Evolutionary conservation across 2,113 vertebrate species (phyloP).

Genomic region (Rattus rattus): DNA sequence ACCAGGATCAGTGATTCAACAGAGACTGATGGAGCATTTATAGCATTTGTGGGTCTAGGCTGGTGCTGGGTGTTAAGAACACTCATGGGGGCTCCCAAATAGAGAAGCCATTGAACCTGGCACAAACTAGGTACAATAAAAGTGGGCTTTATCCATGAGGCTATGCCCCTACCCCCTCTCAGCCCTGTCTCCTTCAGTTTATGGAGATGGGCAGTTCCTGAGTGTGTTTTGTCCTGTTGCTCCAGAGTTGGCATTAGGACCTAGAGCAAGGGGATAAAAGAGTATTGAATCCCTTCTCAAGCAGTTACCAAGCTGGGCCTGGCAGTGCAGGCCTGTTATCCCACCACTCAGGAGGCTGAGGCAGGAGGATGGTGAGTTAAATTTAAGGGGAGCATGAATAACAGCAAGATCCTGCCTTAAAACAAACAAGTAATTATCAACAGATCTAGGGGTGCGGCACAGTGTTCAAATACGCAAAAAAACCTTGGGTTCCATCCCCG

Average conservation of each 20-base stretch:
- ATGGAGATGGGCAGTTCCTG: neutral
- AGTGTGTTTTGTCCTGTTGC: neutral
- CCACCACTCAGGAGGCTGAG: neutral
- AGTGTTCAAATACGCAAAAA: neutral
- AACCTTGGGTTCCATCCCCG: neutral
- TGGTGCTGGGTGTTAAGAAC: neutral
- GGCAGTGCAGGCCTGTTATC: neutral
- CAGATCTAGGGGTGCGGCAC: neutral
- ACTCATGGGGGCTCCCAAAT: neutral
- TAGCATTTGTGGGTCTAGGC: neutral
- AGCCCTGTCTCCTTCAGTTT: neutral
- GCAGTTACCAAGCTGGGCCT: neutral
- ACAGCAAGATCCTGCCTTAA: neutral
- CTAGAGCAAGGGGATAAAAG: neutral
- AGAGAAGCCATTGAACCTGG: neutral
- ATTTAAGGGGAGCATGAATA: neutral
- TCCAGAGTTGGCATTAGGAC: neutral
- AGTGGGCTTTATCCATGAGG: neutral
- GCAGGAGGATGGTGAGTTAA: neutral
- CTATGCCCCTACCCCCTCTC: neutral
- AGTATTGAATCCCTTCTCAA: neutral
- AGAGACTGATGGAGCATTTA: neutral
- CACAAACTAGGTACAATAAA: neutral
- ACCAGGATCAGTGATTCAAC: neutral
- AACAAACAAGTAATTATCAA: neutral